Conservation (phyloP, 2,888 invertebrate genomes). For the Leptarthrus brevirostris region DNA sequence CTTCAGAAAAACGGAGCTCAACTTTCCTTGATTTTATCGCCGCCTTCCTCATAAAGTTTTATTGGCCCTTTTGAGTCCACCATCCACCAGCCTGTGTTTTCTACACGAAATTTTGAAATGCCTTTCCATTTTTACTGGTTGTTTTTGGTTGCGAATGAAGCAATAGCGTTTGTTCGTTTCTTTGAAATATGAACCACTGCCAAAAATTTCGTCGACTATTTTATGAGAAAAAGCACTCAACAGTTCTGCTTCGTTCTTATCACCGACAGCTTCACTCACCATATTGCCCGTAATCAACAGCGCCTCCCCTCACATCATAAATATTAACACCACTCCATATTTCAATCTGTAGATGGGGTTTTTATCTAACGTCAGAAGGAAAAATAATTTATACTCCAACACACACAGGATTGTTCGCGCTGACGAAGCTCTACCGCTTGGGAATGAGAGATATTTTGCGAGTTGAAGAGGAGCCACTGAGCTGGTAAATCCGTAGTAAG, state of each 20-base stretch:
- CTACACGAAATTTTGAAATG: not conserved
- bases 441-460: too few species aligned
- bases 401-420: not conserved
- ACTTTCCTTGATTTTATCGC: constrained; percentile 30
- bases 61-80: not conserved
- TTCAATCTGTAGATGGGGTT: constrained; percentile 46
- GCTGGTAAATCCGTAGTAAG: constrained; percentile 40
- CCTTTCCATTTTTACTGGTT: not conserved
- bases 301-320: constrained; percentile 20
- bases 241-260: not conserved
- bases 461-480: too few species aligned
- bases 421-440: not conserved
- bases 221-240: too few species aligned
- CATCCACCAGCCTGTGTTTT: not conserved
- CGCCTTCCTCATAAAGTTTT: not conserved
- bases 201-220: not conserved
- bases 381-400: constrained; percentile 44
- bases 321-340: constrained; percentile 50
- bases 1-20: not conserved
- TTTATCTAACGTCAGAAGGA: constrained; percentile 44
- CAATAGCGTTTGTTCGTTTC: too few species aligned
- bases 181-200: not conserved
- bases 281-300: constrained; percentile 19
- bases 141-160: too few species aligned
- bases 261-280: not conserved